Evolutionary conservation across 2,888 invertebrate genomes (phyloP).

Genomic region (Meganola albula): DNA sequence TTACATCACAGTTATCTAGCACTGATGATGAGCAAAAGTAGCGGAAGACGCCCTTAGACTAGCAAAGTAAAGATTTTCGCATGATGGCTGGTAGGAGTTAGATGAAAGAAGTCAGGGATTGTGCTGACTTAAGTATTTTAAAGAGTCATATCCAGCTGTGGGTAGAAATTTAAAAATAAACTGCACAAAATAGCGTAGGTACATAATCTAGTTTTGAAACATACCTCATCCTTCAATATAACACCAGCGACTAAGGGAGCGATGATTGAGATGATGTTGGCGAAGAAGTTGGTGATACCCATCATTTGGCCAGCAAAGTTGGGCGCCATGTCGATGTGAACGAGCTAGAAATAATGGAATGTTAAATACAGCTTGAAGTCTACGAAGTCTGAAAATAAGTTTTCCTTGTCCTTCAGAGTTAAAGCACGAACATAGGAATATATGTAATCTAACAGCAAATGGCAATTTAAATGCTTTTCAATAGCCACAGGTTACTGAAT

Average conservation of each 20-base stretch:
- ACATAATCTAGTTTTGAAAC: background rate
- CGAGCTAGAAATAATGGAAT: conserved; percentile 78
- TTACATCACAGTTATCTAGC: too few species aligned
- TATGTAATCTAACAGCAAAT: too few species aligned
- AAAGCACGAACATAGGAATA: too few species aligned
- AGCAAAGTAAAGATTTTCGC: too few species aligned
- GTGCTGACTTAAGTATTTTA: background rate
- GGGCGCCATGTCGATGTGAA: conserved; percentile 88
- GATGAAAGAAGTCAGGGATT: background rate
- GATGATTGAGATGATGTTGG: conserved; percentile 83
- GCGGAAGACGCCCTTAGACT: too few species aligned
- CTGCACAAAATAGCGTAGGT: background rate
- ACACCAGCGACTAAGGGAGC: conserved; percentile 83
- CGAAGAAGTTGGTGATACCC: conserved; percentile 86
- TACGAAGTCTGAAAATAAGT: too few species aligned
- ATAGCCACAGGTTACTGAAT: too few species aligned
- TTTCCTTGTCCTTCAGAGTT: too few species aligned
- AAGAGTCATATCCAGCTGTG: conserved; percentile 2
- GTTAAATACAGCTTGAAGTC: too few species aligned
- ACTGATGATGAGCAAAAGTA: too few species aligned
- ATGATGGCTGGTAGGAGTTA: too few species aligned
- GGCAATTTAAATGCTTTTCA: too few species aligned
- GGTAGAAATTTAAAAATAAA: background rate
- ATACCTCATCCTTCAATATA: conserved; percentile 73
- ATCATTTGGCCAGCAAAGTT: conserved; percentile 87